Evolutionary conservation across 2,888 invertebrate species (phyloP).

Genomic region (Pherbina coryleti): DNA sequence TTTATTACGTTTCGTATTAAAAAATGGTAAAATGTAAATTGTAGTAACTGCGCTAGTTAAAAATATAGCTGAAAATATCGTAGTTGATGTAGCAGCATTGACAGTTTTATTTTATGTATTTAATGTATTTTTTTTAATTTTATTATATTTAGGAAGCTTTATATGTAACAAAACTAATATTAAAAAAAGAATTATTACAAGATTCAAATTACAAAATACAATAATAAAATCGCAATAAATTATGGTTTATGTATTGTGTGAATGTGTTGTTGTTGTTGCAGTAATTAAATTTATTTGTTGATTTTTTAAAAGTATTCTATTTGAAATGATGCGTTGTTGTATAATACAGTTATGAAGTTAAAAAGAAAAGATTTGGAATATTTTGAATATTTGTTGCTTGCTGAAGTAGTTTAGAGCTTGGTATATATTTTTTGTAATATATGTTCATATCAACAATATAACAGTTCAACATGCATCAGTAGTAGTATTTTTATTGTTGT

Average conservation of each 20-base stretch:
- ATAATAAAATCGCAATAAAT: slow-evolving; percentile 24
- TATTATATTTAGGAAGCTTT: not conserved
- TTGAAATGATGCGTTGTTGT: not conserved
- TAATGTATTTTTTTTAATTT: too few species aligned
- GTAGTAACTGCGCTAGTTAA: slow-evolving; percentile 28
- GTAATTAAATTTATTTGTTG: not conserved
- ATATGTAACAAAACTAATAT: slow-evolving; percentile 16
- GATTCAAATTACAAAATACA: slow-evolving; percentile 21
- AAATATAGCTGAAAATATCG: slow-evolving; percentile 10
- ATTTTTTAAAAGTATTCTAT: not conserved
- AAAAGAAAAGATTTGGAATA: slow-evolving; percentile 7
- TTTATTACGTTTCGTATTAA: slow-evolving; percentile 38
- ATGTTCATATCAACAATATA: slow-evolving; percentile 9
- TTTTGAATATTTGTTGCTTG: slow-evolving; percentile 19
- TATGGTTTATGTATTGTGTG: slow-evolving; percentile 14
- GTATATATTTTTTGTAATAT: slow-evolving; percentile 11
- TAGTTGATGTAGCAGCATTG: slow-evolving; percentile 25
- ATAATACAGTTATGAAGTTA: not conserved
- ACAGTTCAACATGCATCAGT: slow-evolving; percentile 18
- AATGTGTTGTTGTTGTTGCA: slow-evolving; percentile 36
- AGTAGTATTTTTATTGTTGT: slow-evolving; percentile 36
- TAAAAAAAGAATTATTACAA: slow-evolving; percentile 3
- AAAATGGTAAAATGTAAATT: slow-evolving; percentile 40
- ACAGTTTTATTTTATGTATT: slow-evolving; percentile 8
- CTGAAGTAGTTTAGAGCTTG: slow-evolving; percentile 8